Evolutionary conservation across 1,140 invertebrate genomes (phyloP), one percentile per base, ranked within the genome.

Genomic region (Drosophila suzukii): DNA sequence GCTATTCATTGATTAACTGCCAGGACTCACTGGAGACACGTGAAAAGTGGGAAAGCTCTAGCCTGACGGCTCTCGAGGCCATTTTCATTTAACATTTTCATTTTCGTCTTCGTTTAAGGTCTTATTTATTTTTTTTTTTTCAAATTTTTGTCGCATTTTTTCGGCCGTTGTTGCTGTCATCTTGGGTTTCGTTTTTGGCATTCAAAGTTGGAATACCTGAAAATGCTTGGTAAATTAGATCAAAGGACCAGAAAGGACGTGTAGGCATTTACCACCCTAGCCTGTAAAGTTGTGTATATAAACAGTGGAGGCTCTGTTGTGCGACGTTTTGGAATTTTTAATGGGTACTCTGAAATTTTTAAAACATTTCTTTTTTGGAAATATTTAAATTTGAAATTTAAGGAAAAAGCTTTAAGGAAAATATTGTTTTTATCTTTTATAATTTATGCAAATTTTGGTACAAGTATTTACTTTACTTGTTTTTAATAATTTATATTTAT

Each of bases 221-320:
- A 89, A 88, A 88, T 88, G 80, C 74, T 81, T 81, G 84, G 60
- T 80, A 88, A 88, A 89, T 88, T 89, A 88, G 84, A 88, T 88
- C 84, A 88, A 88, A 88, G 84, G 76, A 67, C 71, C 38, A 53
- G 13, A 58, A 68, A 77, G 49, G 67, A 86, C 79, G 83, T 83
- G 79, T 81, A 73, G 84, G 76, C 84, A 86, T 89, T 83, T 77
- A 66, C 49, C 58, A 30, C 41, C 32, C 36, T n/a, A 15, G 15
- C 13, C 30, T 27, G 24, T 20, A 8, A 13, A 27, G n/a, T 30
- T 39, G 38, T 8, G 24, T 17, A 5, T 20, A 36, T 7, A 12
- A 17, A 1, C 60, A 60, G 60, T 60, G 11, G 24, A 24, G 6
- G 0, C n/a, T 43, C 17, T 10, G 24, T 6, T 6, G 17, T 5